Percentiles rank a stretch among this genome's conserved stretches.
Conservation (phyloP, 2,888 invertebrate species). For the Epinotia ramella region DNA sequence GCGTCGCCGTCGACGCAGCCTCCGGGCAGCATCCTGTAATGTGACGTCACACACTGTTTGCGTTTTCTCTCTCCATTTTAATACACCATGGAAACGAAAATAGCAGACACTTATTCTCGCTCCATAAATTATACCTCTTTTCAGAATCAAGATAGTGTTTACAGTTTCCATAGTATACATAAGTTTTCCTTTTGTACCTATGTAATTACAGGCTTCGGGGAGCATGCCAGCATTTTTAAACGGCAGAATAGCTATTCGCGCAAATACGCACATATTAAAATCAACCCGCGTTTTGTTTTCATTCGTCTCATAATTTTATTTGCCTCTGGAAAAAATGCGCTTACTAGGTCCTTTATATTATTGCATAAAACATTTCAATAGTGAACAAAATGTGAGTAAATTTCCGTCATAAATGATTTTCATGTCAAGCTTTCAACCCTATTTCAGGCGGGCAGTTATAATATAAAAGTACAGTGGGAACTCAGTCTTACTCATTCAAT, state of each 20-base stretch:
- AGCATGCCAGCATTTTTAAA: slow-evolving; percentile 69
- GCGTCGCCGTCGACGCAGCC: too few species aligned
- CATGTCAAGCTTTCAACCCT: not conserved
- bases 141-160: slow-evolving; percentile 43
- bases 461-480: too few species aligned
- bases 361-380: slow-evolving; percentile 27
- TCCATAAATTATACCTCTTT: slow-evolving; percentile 40
- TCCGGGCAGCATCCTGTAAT: too few species aligned
- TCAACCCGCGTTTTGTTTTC: slow-evolving; percentile 76
- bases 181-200: slow-evolving; percentile 62
- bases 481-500: too few species aligned
- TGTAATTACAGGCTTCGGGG: slow-evolving; percentile 67
- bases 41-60: too few species aligned
- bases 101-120: slow-evolving; percentile 33
- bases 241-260: slow-evolving; percentile 61
- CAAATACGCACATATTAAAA: slow-evolving; percentile 69
- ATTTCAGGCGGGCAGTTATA: not conserved
- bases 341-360: slow-evolving; percentile 57
- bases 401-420: not conserved
- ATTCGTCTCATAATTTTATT: slow-evolving; percentile 81
- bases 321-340: slow-evolving; percentile 62
- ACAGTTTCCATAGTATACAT: slow-evolving; percentile 45
- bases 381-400: not conserved
- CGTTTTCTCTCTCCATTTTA: too few species aligned
- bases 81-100: slow-evolving; percentile 30